A percentile compares a stretch with the other conserved stretches of the same genome.
Evolutionary conservation across 2,113 vertebrate genomes (phyloP).

Genomic region (Notothenia coriiceps): DNA sequence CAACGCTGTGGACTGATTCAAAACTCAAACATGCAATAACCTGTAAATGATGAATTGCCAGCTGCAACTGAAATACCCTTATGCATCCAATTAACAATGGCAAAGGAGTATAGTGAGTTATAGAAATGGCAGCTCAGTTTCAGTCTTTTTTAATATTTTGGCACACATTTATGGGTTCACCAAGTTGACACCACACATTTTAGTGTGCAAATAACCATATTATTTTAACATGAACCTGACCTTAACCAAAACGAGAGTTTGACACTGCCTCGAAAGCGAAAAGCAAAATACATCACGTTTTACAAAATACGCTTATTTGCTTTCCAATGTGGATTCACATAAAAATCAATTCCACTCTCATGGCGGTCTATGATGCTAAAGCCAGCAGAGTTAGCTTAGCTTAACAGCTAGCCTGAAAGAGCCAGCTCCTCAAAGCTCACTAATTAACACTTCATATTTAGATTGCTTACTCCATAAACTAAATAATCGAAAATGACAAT

Average conservation of each 20-base stretch:
- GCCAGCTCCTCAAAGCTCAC: constrained; percentile 9
- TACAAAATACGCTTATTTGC: no score
- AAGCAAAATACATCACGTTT: no score
- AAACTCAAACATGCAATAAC: not conserved
- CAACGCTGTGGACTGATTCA: not conserved
- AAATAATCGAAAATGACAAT: not conserved
- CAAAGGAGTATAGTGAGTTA: not conserved
- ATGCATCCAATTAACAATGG: not conserved
- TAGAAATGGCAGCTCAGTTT: not conserved
- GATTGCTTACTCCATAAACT: constrained; percentile 13
- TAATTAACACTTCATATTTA: constrained; percentile 13
- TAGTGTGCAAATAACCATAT: no score
- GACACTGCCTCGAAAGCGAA: not conserved
- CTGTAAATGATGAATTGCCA: not conserved
- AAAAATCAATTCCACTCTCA: no score
- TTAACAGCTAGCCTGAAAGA: not conserved
- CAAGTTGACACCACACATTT: not conserved
- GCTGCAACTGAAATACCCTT: not conserved
- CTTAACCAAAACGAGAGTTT: no score
- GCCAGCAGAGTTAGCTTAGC: not conserved
- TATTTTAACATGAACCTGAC: not conserved
- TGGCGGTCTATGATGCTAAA: no score
- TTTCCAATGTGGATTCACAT: no score
- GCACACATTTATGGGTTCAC: not conserved
- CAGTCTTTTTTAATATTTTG: not conserved